phyloP scores from a whole-genome alignment of 2,888 invertebrate genomes.

The Sericinus montela region DNA sequence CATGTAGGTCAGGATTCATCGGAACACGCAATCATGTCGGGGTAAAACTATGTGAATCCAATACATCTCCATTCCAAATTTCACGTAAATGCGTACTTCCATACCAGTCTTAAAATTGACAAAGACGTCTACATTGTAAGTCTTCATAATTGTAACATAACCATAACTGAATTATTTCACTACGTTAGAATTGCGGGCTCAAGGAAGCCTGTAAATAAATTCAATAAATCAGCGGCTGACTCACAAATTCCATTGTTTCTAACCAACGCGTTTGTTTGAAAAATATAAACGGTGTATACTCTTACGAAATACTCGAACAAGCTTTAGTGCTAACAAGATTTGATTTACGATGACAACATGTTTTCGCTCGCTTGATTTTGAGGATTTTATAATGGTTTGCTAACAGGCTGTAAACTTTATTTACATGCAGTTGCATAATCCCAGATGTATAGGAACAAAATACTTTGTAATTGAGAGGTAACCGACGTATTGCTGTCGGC shows the following conservation, averaged over 20 bases:
- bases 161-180: no score
- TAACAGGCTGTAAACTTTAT: constrained; percentile 14
- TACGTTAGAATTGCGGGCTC: neutral
- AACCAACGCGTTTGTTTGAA: constrained; percentile 14
- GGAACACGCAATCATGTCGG: no score
- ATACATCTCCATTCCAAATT: no score
- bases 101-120: no score
- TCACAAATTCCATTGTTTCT: constrained; percentile 5
- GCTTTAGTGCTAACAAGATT: constrained; percentile 16
- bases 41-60: no score
- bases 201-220: constrained; percentile 2
- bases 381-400: constrained; percentile 8
- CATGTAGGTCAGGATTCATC: no score
- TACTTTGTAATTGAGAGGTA: constrained; percentile 1
- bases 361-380: constrained; percentile 3
- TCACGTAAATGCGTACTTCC: no score
- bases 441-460: constrained; percentile 6
- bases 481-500: neutral
- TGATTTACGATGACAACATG: constrained; percentile 13
- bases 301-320: constrained; percentile 15
- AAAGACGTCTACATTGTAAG: no score
- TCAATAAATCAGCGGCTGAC: constrained; percentile 7
- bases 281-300: constrained; percentile 7
- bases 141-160: no score
- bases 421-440: constrained; percentile 2